Percentiles rank a stretch among this genome's conserved stretches.
phyloP scores from a whole-genome alignment of 2,797 vertebrate species.

The Choloepus didactylus region DNA sequence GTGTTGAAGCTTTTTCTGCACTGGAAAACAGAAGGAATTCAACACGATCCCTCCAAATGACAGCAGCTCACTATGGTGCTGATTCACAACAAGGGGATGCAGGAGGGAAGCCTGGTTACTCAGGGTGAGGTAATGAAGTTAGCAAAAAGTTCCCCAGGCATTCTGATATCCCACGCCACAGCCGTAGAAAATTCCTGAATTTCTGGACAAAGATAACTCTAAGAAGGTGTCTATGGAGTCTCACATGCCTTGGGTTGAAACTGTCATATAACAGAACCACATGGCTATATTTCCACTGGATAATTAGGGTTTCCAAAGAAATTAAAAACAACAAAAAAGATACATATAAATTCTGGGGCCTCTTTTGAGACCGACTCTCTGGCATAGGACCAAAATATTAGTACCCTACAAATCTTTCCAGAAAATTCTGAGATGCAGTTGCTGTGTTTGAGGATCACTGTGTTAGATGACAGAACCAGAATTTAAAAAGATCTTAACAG shows the following conservation, averaged over 20 bases:
- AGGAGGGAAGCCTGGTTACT: not conserved
- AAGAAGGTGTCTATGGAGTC: not conserved
- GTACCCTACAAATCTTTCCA: not conserved
- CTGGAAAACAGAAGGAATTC: not conserved
- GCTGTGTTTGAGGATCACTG: not conserved
- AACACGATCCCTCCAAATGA: not conserved
- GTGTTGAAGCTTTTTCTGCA: not conserved
- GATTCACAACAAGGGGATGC: not conserved
- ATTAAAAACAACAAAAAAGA: not conserved
- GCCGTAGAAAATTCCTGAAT: not conserved
- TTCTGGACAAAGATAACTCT: conserved; percentile 30
- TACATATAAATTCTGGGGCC: not conserved
- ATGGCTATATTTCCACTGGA: not conserved
- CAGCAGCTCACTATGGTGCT: not conserved
- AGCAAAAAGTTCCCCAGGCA: not conserved
- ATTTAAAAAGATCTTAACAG: not conserved
- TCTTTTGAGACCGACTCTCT: not conserved
- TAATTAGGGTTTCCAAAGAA: not conserved
- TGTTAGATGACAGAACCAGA: not conserved
- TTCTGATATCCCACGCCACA: not conserved
- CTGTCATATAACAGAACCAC: not conserved
- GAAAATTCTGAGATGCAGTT: not conserved
- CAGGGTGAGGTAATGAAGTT: not conserved
- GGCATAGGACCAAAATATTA: not conserved
- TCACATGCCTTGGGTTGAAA: not conserved